Evolutionary conservation across 2,797 vertebrate genomes (phyloP).

Genomic region (Rhincodon typus): DNA sequence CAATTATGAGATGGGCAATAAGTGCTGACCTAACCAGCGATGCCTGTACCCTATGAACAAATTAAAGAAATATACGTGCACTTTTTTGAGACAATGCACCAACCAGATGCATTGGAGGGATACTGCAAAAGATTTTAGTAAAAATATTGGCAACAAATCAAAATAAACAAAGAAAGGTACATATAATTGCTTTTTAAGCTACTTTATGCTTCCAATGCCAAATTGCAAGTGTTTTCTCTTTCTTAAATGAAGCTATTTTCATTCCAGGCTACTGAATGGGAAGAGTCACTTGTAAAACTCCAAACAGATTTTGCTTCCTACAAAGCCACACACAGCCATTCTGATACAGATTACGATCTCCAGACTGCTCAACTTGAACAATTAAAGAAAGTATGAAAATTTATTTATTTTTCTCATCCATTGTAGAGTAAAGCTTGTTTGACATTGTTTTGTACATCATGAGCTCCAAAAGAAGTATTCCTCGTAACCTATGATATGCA

Average conservation of each 20-base stretch:
- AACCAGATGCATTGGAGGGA: background rate
- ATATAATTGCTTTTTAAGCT: no score
- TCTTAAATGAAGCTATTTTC: background rate
- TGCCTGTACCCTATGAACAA: no score
- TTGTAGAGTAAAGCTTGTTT: background rate
- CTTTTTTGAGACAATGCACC: background rate
- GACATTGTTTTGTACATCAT: background rate
- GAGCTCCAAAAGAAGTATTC: background rate
- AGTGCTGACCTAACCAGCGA: no score
- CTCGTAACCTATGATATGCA: background rate
- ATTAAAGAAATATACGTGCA: background rate
- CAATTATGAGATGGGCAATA: no score
- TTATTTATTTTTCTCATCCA: background rate
- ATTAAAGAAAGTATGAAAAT: constrained; percentile 52
- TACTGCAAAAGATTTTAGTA: background rate
- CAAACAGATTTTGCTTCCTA: constrained; percentile 58
- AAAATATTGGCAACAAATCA: background rate
- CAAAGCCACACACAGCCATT: constrained; percentile 52
- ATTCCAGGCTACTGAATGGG: constrained; percentile 53
- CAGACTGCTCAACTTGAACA: constrained; percentile 48
- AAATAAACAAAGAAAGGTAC: background rate
- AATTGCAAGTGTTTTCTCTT: background rate
- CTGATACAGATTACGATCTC: constrained; percentile 48
- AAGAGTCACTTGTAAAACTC: constrained; percentile 51
- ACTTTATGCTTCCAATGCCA: background rate